Conservation (phyloP, 2,797 vertebrate species). For the Parauchenoglanis ngamensis region DNA sequence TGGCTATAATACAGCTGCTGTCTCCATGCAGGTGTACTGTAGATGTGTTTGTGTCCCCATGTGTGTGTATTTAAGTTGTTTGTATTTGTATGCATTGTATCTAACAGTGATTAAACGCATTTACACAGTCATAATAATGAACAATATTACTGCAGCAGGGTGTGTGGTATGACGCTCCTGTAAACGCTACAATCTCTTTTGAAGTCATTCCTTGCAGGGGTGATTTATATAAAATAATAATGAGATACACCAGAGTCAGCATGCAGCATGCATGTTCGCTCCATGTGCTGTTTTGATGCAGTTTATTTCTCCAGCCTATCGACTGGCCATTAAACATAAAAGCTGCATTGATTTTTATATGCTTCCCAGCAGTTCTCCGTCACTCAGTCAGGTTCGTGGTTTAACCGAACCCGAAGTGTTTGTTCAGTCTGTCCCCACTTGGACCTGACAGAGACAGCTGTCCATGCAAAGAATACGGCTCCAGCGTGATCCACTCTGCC, state of each 20-base stretch:
- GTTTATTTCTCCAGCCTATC: constrained; percentile 54
- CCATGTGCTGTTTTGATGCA: constrained; percentile 23
- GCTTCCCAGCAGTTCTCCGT: constrained; percentile 34
- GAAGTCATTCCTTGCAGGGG: constrained; percentile 1
- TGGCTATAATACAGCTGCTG: constrained; percentile 25
- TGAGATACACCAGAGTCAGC: constrained; percentile 28
- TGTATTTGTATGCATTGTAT: not conserved
- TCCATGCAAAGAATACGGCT: constrained; percentile 39
- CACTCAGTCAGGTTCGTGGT: constrained; percentile 51
- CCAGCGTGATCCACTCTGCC: constrained; percentile 40
- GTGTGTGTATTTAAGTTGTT: not conserved
- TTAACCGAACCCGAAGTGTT: constrained; percentile 44
- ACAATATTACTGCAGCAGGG: constrained; percentile 19
- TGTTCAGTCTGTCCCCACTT: constrained; percentile 43
- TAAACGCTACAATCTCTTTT: constrained; percentile 6
- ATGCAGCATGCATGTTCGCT: constrained; percentile 7
- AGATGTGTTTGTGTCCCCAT: not conserved
- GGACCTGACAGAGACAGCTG: constrained; percentile 58
- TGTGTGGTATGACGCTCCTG: not conserved
- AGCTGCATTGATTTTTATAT: constrained; percentile 24
- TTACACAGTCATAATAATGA: not conserved
- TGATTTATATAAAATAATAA: constrained; percentile 39
- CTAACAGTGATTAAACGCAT: not conserved
- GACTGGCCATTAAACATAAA: constrained; percentile 13
- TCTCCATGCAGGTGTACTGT: constrained; percentile 11